Base-by-base conservation (phyloP, 1,140 invertebrate species). In the Hydropsyche tenuis region DNA sequence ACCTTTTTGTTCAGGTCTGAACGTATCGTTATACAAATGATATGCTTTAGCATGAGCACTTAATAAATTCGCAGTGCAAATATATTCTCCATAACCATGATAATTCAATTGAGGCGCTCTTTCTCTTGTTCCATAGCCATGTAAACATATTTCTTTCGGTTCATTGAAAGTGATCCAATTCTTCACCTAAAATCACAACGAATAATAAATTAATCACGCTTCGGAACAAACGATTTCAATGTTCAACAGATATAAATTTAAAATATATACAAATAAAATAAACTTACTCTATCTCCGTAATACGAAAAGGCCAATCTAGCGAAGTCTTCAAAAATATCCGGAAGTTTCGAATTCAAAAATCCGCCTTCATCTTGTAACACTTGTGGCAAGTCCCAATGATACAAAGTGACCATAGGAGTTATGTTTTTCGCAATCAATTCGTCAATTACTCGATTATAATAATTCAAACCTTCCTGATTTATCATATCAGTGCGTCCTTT, bases 371-470 rank as follows among this genome's bases (percentile, higher is more conserved):
- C 80, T 79, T 87, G 80, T 0, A 89, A 75, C 1, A 79, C 69
- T 37, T 85, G 81, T 0, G 87, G 87, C 30, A 86, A 76, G 79
- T 88, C 87, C 80, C 83, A 87, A 73, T 87, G 85, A 74, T 85
- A 86, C 65, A 88, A 75, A 0, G 86, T 85, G 6, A 87, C 83
- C 46, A 87, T 77, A 0, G 87, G 87, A 69, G 82, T 79, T 23
- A 89, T 87, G n/a, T 82, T 81, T 43, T 82, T 84, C 0, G 76
- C 77, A 11, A 87, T 69, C 9, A 91, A 78, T 73, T 82, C 85
- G 76, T 90, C 79, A 18, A 91, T 88, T 1, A 91, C 70, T 43
- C 83, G 80, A 72, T 87, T 87, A 76, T 91, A 91, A 77, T 89
- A 90, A 7, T 82, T 76, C 22, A 89, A 81, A 25, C 88, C 89